Base-by-base conservation (phyloP, 2,888 invertebrate species). In the Drosophila pseudotalamancana region DNA sequence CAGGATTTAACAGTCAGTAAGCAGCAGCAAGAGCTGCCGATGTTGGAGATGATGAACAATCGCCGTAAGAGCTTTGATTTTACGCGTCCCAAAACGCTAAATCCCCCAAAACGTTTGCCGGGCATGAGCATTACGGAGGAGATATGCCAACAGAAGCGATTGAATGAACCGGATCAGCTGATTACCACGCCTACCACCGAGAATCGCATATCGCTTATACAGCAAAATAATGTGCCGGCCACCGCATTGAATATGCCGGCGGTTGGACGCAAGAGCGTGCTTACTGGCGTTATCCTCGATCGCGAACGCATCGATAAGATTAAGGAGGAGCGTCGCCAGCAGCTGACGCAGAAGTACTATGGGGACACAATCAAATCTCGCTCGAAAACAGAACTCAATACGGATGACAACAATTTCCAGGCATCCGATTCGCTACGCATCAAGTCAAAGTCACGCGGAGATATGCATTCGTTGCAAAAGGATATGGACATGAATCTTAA, bases 231-330 rank as follows among this genome's bases (percentile, higher is more conserved):
- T 81, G 60, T 66, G 39, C 73, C 91, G 21, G 89, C 27, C 6
- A 23, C 60, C 5, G 23, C 61, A 9, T 42, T 56, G 6, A 75
- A 66, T 59, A 40, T 59, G 21, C 77, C 79, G 0, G 42, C 61
- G 3, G 62, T 62, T 11, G 81, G 83, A 8, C 83, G 81, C 3
- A 84, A 84, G 40, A 87, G 61, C 25, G 91, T 93, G 0, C 92
- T 94, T 6, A 93, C 93, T 54, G 92, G 90, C 18, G 92, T 92
- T 32, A 94, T 95, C 63, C 88, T 94, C 18, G 95, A 95, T 81
- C 92, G 97, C 42, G 97, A 97, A 88, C 92, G 97, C 40, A 97
- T 97, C 71, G 97, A 97, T 90, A 95, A 96, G 89, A 97, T 97
- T 89, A 97, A 97, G 91, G 97, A 97, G 88, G 97, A 97, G 88